Conservation (phyloP, 92 coral and sea anemone species). For the Heteractis magnifica region DNA sequence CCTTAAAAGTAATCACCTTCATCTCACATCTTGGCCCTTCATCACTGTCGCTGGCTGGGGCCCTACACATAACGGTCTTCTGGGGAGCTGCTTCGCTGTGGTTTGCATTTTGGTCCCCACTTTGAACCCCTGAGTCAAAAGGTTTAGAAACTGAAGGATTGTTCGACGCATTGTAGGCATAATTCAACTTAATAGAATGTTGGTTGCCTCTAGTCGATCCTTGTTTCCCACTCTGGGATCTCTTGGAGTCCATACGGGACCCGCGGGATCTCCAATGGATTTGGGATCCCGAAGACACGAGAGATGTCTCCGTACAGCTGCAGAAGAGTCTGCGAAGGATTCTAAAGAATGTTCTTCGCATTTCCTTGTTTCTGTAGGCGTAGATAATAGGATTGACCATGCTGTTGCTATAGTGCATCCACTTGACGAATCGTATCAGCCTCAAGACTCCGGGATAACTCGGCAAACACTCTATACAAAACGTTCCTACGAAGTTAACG, state of each 20-base stretch:
- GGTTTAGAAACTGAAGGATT: not conserved
- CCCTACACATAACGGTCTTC: not conserved
- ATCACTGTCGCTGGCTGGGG: slow-evolving; percentile 9
- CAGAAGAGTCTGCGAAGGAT: slow-evolving; percentile 36
- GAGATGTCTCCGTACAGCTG: slow-evolving; percentile 21
- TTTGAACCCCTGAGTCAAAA: slow-evolving; percentile 30
- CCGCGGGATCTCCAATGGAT: slow-evolving; percentile 22
- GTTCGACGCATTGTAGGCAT: slow-evolving; percentile 11
- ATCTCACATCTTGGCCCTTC: slow-evolving; percentile 9
- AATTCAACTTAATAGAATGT: not conserved
- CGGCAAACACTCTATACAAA: slow-evolving; percentile 48
- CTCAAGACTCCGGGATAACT: slow-evolving; percentile 43
- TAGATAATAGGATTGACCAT: slow-evolving; percentile 79
- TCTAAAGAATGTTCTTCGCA: slow-evolving; percentile 67
- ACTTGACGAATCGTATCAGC: slow-evolving; percentile 70
- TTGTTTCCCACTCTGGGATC: not conserved
- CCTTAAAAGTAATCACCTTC: not conserved
- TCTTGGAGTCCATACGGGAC: slow-evolving; percentile 6
- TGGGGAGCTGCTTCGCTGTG: slow-evolving; percentile 3
- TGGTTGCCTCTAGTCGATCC: not conserved
- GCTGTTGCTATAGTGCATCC: slow-evolving; percentile 95
- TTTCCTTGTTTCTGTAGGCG: slow-evolving; percentile 76
- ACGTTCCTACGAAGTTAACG: slow-evolving; percentile 52
- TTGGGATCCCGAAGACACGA: not conserved
- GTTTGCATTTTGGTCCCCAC: slow-evolving; percentile 7